Evolutionary conservation across 2,113 vertebrate species (phyloP).

Genomic region (Paradisaea rubra): DNA sequence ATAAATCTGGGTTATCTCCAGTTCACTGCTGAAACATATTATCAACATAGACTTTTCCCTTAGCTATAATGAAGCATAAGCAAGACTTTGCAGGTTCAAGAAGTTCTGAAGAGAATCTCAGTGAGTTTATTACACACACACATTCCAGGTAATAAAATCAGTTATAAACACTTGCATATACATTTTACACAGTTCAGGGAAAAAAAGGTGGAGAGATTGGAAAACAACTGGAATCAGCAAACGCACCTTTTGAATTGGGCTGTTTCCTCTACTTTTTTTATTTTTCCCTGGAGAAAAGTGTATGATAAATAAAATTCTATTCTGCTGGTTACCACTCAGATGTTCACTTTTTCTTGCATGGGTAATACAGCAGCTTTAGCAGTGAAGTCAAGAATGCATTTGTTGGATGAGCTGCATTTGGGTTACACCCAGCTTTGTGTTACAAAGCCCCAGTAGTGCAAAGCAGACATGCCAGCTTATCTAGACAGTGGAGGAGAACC

Average conservation of each 20-base stretch:
- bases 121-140: conserved; percentile 3
- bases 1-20: neutral
- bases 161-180: neutral
- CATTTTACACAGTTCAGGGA: neutral
- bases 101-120: neutral
- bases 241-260: neutral
- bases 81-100: neutral
- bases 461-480: neutral
- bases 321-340: conserved; percentile 1
- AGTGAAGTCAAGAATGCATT: neutral
- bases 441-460: neutral
- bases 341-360: neutral
- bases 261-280: neutral
- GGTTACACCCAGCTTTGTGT: neutral
- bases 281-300: neutral
- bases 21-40: neutral
- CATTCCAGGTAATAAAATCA: neutral
- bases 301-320: neutral
- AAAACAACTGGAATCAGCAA: neutral
- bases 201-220: neutral
- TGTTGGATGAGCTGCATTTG: neutral
- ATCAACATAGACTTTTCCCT: neutral
- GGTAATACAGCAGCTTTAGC: neutral
- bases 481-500: neutral
- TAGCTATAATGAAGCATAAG: neutral